Conservation (phyloP, 2,113 vertebrate genomes). For the Seriola aureovittata region DNA sequence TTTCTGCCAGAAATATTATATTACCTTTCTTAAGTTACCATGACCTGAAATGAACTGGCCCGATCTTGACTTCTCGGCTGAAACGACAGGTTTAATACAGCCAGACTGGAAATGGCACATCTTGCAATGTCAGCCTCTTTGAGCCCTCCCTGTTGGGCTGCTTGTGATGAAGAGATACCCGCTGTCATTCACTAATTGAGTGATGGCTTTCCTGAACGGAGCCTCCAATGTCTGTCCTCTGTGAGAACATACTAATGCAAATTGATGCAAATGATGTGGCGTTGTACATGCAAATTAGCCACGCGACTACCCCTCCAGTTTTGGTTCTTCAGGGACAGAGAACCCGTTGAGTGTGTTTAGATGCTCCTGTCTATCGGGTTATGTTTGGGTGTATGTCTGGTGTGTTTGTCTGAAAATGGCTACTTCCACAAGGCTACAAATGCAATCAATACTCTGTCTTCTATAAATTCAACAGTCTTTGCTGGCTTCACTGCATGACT, state of each 20-base stretch:
- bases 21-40: slow-evolving; percentile 19
- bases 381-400: slow-evolving; percentile 45
- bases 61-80: background rate
- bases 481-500: slow-evolving; percentile 20
- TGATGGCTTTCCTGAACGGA: slow-evolving; percentile 36
- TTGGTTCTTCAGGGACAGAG: slow-evolving; percentile 46
- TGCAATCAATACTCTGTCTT: slow-evolving; percentile 38
- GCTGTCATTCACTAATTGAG: slow-evolving; percentile 53
- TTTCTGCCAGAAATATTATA: slow-evolving; percentile 15
- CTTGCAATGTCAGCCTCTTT: background rate
- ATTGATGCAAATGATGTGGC: slow-evolving; percentile 67
- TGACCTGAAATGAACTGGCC: slow-evolving; percentile 56
- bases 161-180: slow-evolving; percentile 12
- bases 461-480: background rate
- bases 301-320: slow-evolving; percentile 39
- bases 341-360: slow-evolving; percentile 14
- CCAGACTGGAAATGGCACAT: slow-evolving; percentile 35
- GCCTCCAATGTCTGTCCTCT: slow-evolving; percentile 3
- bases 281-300: slow-evolving; percentile 75
- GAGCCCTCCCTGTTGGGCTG: slow-evolving; percentile 18
- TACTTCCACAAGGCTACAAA: slow-evolving; percentile 20
- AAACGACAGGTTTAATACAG: slow-evolving; percentile 13
- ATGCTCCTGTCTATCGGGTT: background rate
- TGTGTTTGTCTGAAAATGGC: slow-evolving; percentile 17
- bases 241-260: slow-evolving; percentile 66